phyloP scores from a whole-genome alignment of 2,113 vertebrate genomes.

The Alligator mississippiensis region DNA sequence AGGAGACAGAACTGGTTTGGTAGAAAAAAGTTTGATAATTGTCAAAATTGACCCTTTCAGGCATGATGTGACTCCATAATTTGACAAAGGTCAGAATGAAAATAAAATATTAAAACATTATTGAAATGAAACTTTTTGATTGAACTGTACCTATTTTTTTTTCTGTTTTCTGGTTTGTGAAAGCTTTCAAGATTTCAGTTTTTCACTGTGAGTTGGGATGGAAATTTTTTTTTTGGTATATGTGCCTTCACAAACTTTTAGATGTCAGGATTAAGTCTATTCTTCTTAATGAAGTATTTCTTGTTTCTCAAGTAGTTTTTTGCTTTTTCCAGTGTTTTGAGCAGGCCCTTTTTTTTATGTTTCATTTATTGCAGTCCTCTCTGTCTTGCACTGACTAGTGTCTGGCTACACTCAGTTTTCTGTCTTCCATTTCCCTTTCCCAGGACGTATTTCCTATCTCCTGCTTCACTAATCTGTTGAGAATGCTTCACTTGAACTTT shows the following conservation, averaged over 20 bases:
- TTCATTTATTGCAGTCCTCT: not conserved
- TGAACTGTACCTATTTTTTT: not conserved
- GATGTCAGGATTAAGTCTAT: not conserved
- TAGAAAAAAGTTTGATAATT: not conserved
- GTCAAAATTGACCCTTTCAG: too few species aligned
- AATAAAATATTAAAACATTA: too few species aligned
- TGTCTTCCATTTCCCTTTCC: conserved; percentile 39
- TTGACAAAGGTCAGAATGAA: too few species aligned
- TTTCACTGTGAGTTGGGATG: not conserved
- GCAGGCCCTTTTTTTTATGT: not conserved
- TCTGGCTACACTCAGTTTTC: conserved; percentile 6
- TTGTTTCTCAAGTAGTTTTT: not conserved
- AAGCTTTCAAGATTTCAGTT: not conserved
- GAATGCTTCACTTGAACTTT: not conserved
- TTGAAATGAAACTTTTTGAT: not conserved
- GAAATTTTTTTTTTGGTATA: not conserved
- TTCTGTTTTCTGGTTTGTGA: not conserved
- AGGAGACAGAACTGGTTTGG: not conserved
- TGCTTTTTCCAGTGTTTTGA: not conserved
- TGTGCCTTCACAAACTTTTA: not conserved
- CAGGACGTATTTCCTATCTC: conserved; percentile 48
- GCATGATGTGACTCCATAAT: too few species aligned
- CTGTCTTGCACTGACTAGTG: not conserved
- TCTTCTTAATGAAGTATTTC: not conserved
- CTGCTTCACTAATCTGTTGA: conserved; percentile 11